Evolutionary conservation across 2,113 vertebrate species (phyloP).

Genomic region (Gallinago undulata): DNA sequence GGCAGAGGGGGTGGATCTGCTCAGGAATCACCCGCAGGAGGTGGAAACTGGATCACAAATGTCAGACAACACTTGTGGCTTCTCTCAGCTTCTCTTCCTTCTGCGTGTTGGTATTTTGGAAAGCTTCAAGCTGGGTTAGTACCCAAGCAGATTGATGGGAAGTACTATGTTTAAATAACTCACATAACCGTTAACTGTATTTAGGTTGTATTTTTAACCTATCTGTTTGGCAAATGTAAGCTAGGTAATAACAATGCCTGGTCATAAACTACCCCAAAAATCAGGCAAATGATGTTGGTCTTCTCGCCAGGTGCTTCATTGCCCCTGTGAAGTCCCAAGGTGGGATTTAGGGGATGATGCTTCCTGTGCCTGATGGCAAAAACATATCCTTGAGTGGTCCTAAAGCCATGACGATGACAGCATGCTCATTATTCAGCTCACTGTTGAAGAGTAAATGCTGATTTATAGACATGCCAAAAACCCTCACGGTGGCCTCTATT

Average conservation of each 20-base stretch:
- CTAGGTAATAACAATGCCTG: not conserved
- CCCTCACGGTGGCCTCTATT: not conserved
- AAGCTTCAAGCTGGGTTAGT: not conserved
- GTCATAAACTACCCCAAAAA: not conserved
- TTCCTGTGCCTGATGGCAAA: not conserved
- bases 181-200: not conserved
- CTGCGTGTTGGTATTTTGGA: rapidly evolving
- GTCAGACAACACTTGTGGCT: not conserved
- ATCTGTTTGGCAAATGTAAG: not conserved
- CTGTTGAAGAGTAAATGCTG: not conserved
- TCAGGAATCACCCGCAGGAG: not conserved
- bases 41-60: not conserved
- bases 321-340: not conserved
- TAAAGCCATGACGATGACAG: rapidly evolving
- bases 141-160: not conserved
- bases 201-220: not conserved
- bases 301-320: not conserved
- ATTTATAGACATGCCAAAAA: not conserved
- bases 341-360: not conserved
- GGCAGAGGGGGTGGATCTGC: not conserved
- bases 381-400: not conserved
- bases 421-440: not conserved
- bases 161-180: not conserved
- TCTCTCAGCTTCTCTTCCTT: not conserved
- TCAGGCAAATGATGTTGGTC: not conserved